Evolutionary conservation across 2,888 invertebrate species (phyloP).

Genomic region (Amaurobius ferox): DNA sequence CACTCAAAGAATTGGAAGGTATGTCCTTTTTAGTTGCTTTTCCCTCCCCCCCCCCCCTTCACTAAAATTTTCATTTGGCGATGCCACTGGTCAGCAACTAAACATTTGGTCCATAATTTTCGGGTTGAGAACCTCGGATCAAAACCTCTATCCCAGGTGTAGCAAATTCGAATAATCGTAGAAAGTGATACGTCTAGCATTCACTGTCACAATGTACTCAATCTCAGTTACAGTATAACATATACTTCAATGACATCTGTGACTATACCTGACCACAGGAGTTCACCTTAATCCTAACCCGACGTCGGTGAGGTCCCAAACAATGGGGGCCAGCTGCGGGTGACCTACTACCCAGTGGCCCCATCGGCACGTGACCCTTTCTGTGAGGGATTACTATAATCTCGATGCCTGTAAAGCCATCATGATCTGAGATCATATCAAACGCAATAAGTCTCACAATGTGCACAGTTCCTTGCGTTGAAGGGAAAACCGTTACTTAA

Average conservation of each 20-base stretch:
- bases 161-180: neutral
- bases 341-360: slow-evolving; percentile 53
- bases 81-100: no score
- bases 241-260: neutral
- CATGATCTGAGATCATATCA: neutral
- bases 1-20: no score
- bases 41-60: no score
- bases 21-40: no score
- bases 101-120: no score
- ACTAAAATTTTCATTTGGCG: no score
- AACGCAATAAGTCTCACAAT: no score
- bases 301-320: neutral
- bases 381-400: neutral
- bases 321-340: slow-evolving; percentile 29
- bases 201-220: no score
- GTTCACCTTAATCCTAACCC: neutral
- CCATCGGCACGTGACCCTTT: slow-evolving; percentile 30
- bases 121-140: no score
- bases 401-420: neutral
- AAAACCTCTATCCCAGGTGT: neutral
- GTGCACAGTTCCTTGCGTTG: no score
- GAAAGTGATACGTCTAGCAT: neutral
- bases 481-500: no score
- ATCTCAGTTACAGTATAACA: no score
- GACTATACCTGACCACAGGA: neutral